phyloP scores from a whole-genome alignment of 1,140 invertebrate genomes.

The Drosophila obscura region DNA sequence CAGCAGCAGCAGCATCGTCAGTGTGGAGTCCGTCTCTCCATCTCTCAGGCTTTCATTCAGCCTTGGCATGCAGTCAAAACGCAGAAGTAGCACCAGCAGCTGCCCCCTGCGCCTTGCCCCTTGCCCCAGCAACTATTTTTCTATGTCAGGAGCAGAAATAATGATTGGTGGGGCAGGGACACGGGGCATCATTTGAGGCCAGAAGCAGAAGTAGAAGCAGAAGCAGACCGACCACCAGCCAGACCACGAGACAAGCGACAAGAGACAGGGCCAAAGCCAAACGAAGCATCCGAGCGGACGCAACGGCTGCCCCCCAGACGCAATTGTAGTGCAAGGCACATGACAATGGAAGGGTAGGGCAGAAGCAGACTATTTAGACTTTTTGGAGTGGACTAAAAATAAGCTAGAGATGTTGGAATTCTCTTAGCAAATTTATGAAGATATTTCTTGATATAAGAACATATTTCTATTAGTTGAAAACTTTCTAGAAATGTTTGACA shows the following conservation, averaged over 20 bases:
- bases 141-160: slow-evolving; percentile 58
- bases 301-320: slow-evolving; percentile 43
- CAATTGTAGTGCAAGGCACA: slow-evolving; percentile 20
- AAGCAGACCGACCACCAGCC: neutral
- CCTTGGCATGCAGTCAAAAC: slow-evolving; percentile 81
- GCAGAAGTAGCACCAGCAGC: slow-evolving; percentile 34
- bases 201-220: slow-evolving; percentile 8
- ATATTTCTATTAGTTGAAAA: too few relatives aligned
- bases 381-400: too few relatives aligned
- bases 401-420: too few relatives aligned
- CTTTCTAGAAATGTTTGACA: too few relatives aligned
- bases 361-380: too few relatives aligned
- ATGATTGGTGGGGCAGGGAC: slow-evolving; percentile 14
- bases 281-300: slow-evolving; percentile 20
- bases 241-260: neutral
- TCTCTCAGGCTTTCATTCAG: slow-evolving; percentile 23
- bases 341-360: too few relatives aligned
- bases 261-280: slow-evolving; percentile 16
- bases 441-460: too few relatives aligned
- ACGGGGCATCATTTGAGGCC: slow-evolving; percentile 21
- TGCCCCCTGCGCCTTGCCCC: neutral
- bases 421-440: too few relatives aligned
- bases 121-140: slow-evolving; percentile 67
- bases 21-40: slow-evolving; percentile 36
- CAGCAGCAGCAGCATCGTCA: slow-evolving; percentile 50